These are phyloP conservation scores for Nerophis ophidion DNA, from an alignment of 2,113 vertebrate genomes.

Conservation along the genomic window DNA sequence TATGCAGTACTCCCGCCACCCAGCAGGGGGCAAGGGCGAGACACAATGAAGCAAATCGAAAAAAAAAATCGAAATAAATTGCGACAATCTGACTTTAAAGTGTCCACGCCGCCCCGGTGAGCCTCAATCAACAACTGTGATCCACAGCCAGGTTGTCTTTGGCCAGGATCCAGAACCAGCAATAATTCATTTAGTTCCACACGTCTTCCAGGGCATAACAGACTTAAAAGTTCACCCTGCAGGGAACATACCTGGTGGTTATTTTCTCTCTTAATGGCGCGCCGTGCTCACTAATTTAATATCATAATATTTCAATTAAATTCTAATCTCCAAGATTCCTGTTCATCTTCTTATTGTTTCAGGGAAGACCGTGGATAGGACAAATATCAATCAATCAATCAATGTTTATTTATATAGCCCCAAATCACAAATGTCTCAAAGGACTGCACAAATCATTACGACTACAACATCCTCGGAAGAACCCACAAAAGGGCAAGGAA, in stretches of 20 bases:
- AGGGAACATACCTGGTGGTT: conserved; percentile 46
- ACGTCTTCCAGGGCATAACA: conserved; percentile 55
- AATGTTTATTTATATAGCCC: no score
- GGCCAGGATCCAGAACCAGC: conserved; percentile 52
- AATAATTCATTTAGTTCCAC: conserved; percentile 60
- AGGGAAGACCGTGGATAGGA: conserved; percentile 8
- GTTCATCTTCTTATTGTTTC: conserved; percentile 41
- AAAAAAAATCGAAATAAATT: no score
- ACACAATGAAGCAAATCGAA: no score
- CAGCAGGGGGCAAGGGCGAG: no score
- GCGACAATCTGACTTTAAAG: no score
- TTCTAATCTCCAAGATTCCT: conserved; percentile 29
- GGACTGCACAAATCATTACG: no score
- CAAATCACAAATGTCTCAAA: no score
- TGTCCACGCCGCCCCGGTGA: no score
- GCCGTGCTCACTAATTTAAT: conserved; percentile 19
- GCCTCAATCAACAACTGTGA: conserved; percentile 59
- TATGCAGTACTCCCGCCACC: no score
- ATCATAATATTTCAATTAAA: conserved; percentile 54
- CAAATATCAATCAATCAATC: no score
- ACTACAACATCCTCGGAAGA: no score
- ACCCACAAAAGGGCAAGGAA: no score
- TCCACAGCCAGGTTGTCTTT: conserved; percentile 61
- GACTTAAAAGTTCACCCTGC: conserved; percentile 52
- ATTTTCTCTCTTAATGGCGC: conserved; percentile 50